Percentiles rank a stretch among this genome's conserved stretches.
Conservation (phyloP, 2,113 vertebrate species). For the Channa maculata region DNA sequence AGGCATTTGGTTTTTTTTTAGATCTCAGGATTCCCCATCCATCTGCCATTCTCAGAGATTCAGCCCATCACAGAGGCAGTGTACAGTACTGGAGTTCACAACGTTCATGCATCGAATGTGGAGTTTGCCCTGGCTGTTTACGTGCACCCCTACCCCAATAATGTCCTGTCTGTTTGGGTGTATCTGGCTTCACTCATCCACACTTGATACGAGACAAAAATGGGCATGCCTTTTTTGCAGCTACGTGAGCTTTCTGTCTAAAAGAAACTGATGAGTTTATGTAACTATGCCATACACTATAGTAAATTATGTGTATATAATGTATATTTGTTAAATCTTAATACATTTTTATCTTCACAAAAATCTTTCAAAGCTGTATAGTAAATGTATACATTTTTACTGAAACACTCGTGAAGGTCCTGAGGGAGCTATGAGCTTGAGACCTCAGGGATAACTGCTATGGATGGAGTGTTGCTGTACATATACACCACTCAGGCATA, state of each 20-base stretch:
- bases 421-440: too few species aligned
- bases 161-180: slow-evolving; percentile 94
- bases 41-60: slow-evolving; percentile 93
- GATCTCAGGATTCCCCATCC: slow-evolving; percentile 96
- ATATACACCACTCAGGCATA: too few species aligned
- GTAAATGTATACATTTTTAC: not conserved
- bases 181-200: slow-evolving; percentile 93
- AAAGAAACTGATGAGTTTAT: not conserved
- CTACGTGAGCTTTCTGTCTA: not conserved
- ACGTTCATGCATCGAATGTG: slow-evolving; percentile 84
- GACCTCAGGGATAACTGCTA: too few species aligned
- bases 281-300: not conserved
- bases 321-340: not conserved
- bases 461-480: too few species aligned
- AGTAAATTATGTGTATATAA: not conserved
- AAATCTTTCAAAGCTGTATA: too few species aligned
- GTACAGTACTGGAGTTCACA: slow-evolving; percentile 94
- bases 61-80: slow-evolving; percentile 91
- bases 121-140: slow-evolving; percentile 97
- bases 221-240: not conserved
- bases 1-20: slow-evolving; percentile 47
- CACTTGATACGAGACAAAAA: slow-evolving; percentile 47
- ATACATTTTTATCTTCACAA: too few species aligned
- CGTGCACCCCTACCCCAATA: slow-evolving; percentile 93
- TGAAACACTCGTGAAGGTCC: too few species aligned